Base-by-base conservation (phyloP, 2,113 vertebrate genomes). In the Tympanuchus pallidicinctus region DNA sequence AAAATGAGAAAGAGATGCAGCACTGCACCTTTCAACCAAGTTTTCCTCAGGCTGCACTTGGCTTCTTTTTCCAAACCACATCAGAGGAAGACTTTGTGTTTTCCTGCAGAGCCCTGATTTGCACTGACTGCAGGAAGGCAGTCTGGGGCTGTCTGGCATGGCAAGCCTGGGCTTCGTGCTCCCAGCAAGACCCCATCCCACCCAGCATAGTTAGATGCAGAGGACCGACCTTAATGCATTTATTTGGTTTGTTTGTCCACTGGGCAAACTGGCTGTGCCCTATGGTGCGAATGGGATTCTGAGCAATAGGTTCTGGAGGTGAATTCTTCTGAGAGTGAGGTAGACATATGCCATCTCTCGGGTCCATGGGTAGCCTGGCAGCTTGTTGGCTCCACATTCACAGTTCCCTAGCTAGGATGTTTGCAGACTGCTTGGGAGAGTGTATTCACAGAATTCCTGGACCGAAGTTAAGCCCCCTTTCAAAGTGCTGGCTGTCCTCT, bases 21-120 rank as follows among this genome's bases (percentile, higher is more conserved):
- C 91, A 72, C 93, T 94, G 82, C 90, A 96, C 92, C 94, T 96
- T 96, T 97, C 17, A 1, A 48, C 72, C 91, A 72, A 94, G 76
- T 70, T 93, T 88, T 94, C 86, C 86, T 88, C 61, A 3, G 80
- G 86, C 95, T 95, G 57, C 86, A 71, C 73, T 95, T 96, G 92
- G 88, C 88, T 93, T 19, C 48, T 42, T 83, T 81, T 94, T 82
- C 92, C 65, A 88, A 94, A 92, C 96, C 93, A 94, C 96, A 97
- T 96, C 91, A 97, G 94, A 94, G 92, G 22, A 86, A 43, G 63
- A 69, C 80, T 88, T 86, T n/a, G 76, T 91, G 65, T 95, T 96
- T 97, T 90, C 47, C 73, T 94, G 70, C 76, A 94, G 52, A 54
- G 88, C 88, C 76, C 66, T 84, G 86, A 73, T 96, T 94, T 93